phyloP scores from a whole-genome alignment of 2,797 vertebrate genomes.

The Enteromius argenteus region DNA sequence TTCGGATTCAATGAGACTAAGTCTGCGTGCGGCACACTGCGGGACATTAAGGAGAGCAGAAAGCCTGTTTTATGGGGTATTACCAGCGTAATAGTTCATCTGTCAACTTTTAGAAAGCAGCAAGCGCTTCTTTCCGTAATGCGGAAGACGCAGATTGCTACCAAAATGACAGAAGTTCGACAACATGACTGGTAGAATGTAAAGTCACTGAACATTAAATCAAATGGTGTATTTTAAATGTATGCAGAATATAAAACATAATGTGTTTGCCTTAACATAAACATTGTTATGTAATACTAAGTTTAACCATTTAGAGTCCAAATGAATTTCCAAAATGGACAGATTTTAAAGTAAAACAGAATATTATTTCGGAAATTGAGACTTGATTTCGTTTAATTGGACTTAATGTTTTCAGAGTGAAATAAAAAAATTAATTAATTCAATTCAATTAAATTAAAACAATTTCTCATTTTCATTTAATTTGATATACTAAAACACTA shows the following conservation, averaged over 20 bases:
- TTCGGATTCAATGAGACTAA: conserved; percentile 10
- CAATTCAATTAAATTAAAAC: too few relatives aligned
- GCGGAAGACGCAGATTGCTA: conserved; percentile 1
- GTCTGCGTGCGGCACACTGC: not conserved
- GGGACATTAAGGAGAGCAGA: conserved; percentile 3
- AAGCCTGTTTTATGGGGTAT: conserved; percentile 32
- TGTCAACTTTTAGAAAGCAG: conserved; percentile 9
- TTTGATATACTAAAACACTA: not conserved
- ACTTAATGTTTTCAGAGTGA: not conserved
- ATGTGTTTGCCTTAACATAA: not conserved
- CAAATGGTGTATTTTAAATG: conserved; percentile 46
- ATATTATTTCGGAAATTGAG: not conserved
- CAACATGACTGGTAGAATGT: not conserved
- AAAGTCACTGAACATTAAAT: conserved; percentile 30
- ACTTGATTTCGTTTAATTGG: not conserved
- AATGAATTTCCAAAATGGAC: not conserved
- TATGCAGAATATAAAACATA: conserved; percentile 34
- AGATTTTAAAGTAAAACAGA: not conserved
- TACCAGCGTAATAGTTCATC: conserved; percentile 5
- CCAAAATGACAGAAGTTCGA: conserved; percentile 2
- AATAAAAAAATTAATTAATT: not conserved
- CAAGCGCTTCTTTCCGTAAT: not conserved
- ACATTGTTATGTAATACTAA: not conserved
- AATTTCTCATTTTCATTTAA: not conserved
- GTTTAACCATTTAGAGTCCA: not conserved